Percentiles rank a stretch among this genome's conserved stretches.
phyloP scores from a whole-genome alignment of 2,888 invertebrate genomes.

The Agriopis marginaria region DNA sequence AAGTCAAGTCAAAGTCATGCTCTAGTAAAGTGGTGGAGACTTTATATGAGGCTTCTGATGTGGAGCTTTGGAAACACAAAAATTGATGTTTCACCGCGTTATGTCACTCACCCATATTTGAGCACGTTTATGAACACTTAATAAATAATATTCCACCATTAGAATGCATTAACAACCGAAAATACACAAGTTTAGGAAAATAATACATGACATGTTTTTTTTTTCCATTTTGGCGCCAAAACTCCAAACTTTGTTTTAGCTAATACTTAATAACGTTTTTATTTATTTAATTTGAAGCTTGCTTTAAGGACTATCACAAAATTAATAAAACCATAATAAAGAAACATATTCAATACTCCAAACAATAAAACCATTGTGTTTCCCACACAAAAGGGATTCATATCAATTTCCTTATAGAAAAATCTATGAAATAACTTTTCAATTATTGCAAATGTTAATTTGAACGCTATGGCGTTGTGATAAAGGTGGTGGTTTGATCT shows the following conservation, averaged over 20 bases:
- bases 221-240: no score
- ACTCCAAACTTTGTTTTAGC: no score
- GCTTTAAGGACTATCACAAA: constrained; percentile 19
- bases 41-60: no score
- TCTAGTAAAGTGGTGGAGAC: no score
- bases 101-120: no score
- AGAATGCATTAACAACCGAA: neutral
- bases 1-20: no score
- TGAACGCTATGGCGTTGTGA: constrained; percentile 36
- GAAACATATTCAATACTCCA: constrained; percentile 63
- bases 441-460: constrained; percentile 26
- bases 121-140: no score
- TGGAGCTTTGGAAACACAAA: no score
- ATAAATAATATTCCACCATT: no score
- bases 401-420: constrained; percentile 73
- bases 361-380: constrained; percentile 73
- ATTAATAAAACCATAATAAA: constrained; percentile 58
- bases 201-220: no score
- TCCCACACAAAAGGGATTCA: constrained; percentile 67
- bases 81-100: no score
- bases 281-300: neutral
- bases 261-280: no score
- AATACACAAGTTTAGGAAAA: neutral
- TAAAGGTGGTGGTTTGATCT: constrained; percentile 25
- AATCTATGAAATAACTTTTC: constrained; percentile 38